Evolutionary conservation across 2,797 vertebrate genomes (phyloP).

Genomic region (Hydrophis major): DNA sequence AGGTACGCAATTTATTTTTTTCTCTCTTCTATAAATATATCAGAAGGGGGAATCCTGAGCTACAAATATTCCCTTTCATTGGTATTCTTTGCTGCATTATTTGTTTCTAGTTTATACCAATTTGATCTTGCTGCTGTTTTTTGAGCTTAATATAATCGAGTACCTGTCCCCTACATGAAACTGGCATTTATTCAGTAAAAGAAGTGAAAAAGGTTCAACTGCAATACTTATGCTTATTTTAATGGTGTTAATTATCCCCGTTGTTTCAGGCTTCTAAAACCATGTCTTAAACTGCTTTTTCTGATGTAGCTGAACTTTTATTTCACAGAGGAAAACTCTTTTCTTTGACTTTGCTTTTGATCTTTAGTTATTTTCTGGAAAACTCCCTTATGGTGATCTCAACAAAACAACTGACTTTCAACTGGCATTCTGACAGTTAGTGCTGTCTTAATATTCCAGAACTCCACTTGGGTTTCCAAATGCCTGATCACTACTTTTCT

Average conservation of each 20-base stretch:
- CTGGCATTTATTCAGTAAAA: not conserved
- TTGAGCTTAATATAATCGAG: not conserved
- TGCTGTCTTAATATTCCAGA: not conserved
- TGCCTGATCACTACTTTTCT: not conserved
- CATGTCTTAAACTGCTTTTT: not conserved
- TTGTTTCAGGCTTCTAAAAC: not conserved
- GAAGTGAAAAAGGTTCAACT: not conserved
- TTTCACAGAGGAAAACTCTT: not conserved
- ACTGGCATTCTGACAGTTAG: not conserved
- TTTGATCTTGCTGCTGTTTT: not conserved
- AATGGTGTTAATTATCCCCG: not conserved
- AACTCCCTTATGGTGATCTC: not conserved
- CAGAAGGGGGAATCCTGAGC: not conserved
- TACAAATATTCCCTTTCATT: not conserved
- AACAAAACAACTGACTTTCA: not conserved
- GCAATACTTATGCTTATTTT: not conserved
- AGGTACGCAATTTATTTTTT: slow-evolving; percentile 1
- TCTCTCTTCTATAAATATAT: not conserved
- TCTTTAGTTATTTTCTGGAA: not conserved
- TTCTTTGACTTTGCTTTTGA: not conserved
- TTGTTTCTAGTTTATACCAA: not conserved
- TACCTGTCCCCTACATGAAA: not conserved
- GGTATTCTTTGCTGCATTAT: not conserved
- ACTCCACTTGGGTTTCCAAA: not conserved
- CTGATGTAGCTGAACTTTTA: not conserved